phyloP scores from a whole-genome alignment of 2,888 invertebrate genomes.

The Temnothorax unifasciatus region DNA sequence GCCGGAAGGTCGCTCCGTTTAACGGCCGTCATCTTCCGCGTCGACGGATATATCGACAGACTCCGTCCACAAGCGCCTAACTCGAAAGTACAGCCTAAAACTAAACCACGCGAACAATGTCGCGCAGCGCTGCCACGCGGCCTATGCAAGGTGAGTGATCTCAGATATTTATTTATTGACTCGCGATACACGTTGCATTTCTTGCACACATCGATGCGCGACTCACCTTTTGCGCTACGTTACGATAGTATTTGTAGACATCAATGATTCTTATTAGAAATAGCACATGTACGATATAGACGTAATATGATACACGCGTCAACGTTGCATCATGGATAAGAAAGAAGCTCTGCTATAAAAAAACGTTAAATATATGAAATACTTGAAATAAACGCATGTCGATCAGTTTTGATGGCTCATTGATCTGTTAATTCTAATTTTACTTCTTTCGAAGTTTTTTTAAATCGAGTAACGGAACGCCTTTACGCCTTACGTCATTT shows the following conservation, averaged over 20 bases:
- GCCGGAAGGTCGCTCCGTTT: constrained; percentile 47
- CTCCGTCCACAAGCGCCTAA: constrained; percentile 79
- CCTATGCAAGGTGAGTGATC: constrained; percentile 83
- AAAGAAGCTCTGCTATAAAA: too few relatives aligned
- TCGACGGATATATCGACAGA: constrained; percentile 75
- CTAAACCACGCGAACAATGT: constrained; percentile 80
- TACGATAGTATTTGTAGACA: neutral
- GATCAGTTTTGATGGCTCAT: neutral
- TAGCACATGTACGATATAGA: neutral
- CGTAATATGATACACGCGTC: neutral
- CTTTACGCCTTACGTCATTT: neutral
- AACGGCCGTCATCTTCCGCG: constrained; percentile 57
- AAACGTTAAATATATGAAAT: neutral
- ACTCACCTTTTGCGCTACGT: neutral
- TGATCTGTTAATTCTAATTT: neutral
- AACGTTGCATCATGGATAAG: neutral
- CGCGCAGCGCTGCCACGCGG: constrained; percentile 84
- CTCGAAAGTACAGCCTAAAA: constrained; percentile 65
- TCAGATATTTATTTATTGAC: neutral
- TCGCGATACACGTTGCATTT: neutral
- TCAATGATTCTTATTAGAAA: constrained; percentile 71
- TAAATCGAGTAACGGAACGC: neutral
- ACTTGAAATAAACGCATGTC: neutral
- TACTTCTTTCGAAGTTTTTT: neutral
- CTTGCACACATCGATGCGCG: neutral